phyloP scores from a whole-genome alignment of 2,113 vertebrate genomes.

The Crotalus helleri region DNA sequence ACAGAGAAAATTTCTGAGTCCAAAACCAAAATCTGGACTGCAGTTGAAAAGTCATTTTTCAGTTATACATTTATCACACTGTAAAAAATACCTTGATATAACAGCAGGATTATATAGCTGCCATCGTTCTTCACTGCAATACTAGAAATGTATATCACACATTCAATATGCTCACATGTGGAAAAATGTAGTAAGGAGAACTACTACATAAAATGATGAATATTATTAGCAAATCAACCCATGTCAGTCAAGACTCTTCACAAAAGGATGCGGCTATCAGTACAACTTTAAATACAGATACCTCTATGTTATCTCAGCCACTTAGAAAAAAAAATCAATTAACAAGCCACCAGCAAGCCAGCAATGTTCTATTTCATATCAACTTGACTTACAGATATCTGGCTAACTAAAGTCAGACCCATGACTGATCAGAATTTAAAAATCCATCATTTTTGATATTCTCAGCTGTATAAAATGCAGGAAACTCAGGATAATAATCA shows the following conservation, averaged over 20 bases:
- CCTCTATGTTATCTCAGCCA: neutral
- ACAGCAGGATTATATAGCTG: neutral
- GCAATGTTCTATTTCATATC: neutral
- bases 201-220: neutral
- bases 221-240: constrained; percentile 7
- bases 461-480: neutral
- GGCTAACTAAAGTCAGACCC: neutral
- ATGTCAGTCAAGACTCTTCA: neutral
- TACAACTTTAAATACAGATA: neutral
- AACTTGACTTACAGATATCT: neutral
- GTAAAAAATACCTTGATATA: neutral
- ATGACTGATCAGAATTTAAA: constrained; percentile 1
- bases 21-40: constrained; percentile 6
- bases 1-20: constrained; percentile 12
- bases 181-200: constrained; percentile 12
- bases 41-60: constrained; percentile 24
- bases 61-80: constrained; percentile 2
- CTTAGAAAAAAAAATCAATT: neutral
- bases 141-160: neutral
- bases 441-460: neutral
- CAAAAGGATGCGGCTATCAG: neutral
- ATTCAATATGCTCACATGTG: constrained; percentile 2
- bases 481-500: neutral
- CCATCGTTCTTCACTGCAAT: neutral
- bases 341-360: neutral